Conservation (phyloP, 2,113 vertebrate genomes). For the Lutjanus erythropterus region DNA sequence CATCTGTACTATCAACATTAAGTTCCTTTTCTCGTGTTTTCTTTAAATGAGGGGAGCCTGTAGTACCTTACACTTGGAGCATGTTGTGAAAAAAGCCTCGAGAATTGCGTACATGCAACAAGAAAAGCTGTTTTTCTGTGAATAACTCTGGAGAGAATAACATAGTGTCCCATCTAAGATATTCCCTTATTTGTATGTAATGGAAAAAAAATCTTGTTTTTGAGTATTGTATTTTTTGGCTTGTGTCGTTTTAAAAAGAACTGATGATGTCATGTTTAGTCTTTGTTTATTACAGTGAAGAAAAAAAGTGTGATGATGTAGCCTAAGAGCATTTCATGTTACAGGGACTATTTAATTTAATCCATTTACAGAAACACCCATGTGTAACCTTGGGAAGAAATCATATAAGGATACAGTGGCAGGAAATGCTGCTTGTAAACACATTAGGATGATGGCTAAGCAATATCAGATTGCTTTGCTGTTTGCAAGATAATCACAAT, state of each 20-base stretch:
- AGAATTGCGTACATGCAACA: too few relatives aligned
- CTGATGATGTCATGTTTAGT: not conserved
- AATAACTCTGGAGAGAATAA: too few relatives aligned
- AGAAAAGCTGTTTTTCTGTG: too few relatives aligned
- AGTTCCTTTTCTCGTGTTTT: too few relatives aligned
- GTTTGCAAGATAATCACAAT: slow-evolving; percentile 36
- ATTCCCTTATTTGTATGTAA: too few relatives aligned
- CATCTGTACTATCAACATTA: too few relatives aligned
- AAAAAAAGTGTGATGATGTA: not conserved
- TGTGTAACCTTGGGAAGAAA: slow-evolving; percentile 44
- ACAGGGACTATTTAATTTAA: slow-evolving; percentile 1
- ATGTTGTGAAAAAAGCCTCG: too few relatives aligned
- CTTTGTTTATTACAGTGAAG: not conserved
- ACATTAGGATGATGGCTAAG: slow-evolving; percentile 39
- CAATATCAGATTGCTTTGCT: slow-evolving; percentile 38
- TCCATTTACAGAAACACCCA: slow-evolving; percentile 36
- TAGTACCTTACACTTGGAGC: too few relatives aligned
- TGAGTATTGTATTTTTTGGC: too few relatives aligned
- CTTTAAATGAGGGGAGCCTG: too few relatives aligned
- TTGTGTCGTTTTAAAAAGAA: not conserved
- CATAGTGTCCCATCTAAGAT: too few relatives aligned
- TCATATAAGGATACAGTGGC: not conserved
- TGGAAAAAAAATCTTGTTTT: too few relatives aligned
- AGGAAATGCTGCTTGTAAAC: slow-evolving; percentile 41
- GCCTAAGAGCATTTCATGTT: not conserved